Conservation (phyloP, 2,113 vertebrate species). For the Oreamnos americanus region DNA sequence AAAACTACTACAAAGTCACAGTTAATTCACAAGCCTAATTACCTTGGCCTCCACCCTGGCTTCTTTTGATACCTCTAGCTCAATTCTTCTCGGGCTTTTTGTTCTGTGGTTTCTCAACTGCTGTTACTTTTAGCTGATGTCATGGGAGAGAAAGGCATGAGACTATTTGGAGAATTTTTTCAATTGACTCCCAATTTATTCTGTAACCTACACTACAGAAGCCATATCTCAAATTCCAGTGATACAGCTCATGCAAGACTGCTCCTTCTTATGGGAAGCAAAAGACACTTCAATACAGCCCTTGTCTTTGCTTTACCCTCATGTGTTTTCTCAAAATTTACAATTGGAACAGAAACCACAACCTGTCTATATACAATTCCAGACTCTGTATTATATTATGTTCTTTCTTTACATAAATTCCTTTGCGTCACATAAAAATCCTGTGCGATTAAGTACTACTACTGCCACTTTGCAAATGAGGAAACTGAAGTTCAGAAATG, state of each 20-base stretch:
- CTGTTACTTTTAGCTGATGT: not conserved
- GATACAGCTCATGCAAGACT: not conserved
- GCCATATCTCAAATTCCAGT: not conserved
- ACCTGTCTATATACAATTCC: not conserved
- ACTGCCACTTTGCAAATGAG: not conserved
- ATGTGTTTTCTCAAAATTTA: not conserved
- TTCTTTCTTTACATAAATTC: not conserved
- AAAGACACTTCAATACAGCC: fast-evolving
- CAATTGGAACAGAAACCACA: not conserved
- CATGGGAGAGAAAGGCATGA: not conserved
- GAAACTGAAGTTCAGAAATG: not conserved
- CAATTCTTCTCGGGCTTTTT: not conserved
- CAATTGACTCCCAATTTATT: not conserved
- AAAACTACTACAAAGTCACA: slow-evolving; percentile 64
- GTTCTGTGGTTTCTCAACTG: not conserved
- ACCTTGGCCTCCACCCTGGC: not conserved
- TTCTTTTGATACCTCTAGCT: not conserved
- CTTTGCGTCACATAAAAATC: not conserved
- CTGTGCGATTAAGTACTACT: not conserved
- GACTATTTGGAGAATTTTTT: not conserved
- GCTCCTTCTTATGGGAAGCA: not conserved
- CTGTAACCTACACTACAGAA: not conserved
- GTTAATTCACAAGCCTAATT: slow-evolving; percentile 62
- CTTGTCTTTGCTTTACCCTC: not conserved
- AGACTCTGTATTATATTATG: not conserved